Percentiles rank a stretch among this genome's conserved stretches.
These are phyloP conservation scores for Psammodynastes pulverulentus DNA, from an alignment of 2,113 vertebrate genomes.

Conservation along the genomic window DNA sequence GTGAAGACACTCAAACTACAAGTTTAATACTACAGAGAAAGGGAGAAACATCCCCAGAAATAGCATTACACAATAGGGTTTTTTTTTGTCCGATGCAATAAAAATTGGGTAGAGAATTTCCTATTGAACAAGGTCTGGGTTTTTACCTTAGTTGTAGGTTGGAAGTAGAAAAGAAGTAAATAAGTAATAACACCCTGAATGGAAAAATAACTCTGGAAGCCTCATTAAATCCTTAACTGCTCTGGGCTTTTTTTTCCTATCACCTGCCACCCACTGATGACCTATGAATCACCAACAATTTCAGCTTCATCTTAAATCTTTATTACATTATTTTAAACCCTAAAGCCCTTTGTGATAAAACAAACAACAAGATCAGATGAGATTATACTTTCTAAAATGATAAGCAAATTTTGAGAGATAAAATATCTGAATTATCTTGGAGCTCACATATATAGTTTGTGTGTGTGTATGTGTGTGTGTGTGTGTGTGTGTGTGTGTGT, in stretches of 20 bases:
- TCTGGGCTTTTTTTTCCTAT: constrained; percentile 81
- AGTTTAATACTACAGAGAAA: constrained; percentile 6
- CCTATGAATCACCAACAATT: constrained; percentile 93
- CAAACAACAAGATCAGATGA: constrained; percentile 56
- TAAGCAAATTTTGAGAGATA: constrained; percentile 28
- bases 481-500: too few species aligned
- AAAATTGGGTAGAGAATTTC: neutral
- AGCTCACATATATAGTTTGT: neutral
- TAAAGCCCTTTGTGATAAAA: constrained; percentile 71
- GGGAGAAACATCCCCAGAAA: neutral
- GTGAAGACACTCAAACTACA: neutral
- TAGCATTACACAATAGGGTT: neutral
- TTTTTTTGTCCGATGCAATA: neutral
- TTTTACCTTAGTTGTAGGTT: constrained; percentile 58
- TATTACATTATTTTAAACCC: constrained; percentile 90
- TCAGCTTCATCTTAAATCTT: constrained; percentile 84
- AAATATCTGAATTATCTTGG: constrained; percentile 31
- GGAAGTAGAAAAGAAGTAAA: constrained; percentile 75
- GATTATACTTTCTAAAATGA: constrained; percentile 59
- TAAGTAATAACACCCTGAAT: constrained; percentile 67
- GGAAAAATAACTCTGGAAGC: constrained; percentile 72
- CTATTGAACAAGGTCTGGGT: constrained; percentile 1
- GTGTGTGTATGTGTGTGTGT: neutral
- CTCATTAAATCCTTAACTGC: constrained; percentile 84
- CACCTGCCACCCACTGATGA: constrained; percentile 91